These are phyloP conservation scores for Rhinichthys osculus DNA, from an alignment of 2,797 vertebrate species.

Conservation along the genomic window DNA sequence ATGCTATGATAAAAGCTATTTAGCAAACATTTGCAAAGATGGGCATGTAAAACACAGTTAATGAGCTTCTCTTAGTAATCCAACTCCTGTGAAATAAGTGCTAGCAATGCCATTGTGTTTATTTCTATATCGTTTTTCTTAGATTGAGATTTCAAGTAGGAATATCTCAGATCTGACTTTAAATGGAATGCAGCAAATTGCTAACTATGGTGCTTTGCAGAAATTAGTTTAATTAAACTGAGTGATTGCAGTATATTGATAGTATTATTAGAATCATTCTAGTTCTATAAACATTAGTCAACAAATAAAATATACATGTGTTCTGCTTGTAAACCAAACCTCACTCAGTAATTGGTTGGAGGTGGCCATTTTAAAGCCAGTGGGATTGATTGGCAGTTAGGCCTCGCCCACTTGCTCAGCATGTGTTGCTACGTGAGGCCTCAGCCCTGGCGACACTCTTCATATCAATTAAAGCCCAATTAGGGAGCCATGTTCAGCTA, in stretches of 20 bases:
- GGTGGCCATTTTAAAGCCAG: background rate
- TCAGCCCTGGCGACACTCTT: constrained; percentile 62
- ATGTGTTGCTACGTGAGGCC: constrained; percentile 61
- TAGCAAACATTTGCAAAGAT: background rate
- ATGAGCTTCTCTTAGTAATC: background rate
- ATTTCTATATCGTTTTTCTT: background rate
- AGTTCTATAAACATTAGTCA: background rate
- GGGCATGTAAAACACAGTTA: background rate
- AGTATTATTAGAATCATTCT: background rate
- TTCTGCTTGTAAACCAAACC: background rate
- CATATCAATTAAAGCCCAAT: constrained; percentile 76
- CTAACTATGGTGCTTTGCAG: background rate
- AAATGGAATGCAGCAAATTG: background rate
- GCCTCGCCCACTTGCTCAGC: constrained; percentile 54
- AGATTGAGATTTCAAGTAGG: background rate
- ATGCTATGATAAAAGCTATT: background rate
- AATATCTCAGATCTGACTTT: background rate
- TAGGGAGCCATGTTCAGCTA: constrained; percentile 73
- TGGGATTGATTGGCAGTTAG: constrained; percentile 60
- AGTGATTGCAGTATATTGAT: background rate
- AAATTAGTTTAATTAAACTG: background rate
- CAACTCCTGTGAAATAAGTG: background rate
- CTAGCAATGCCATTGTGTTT: background rate
- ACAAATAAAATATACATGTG: background rate
- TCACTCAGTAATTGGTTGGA: constrained; percentile 16